Percentiles rank a stretch among this genome's conserved stretches.
phyloP scores from a whole-genome alignment of 1,140 invertebrate genomes.

The Tetragnatha versicolor region DNA sequence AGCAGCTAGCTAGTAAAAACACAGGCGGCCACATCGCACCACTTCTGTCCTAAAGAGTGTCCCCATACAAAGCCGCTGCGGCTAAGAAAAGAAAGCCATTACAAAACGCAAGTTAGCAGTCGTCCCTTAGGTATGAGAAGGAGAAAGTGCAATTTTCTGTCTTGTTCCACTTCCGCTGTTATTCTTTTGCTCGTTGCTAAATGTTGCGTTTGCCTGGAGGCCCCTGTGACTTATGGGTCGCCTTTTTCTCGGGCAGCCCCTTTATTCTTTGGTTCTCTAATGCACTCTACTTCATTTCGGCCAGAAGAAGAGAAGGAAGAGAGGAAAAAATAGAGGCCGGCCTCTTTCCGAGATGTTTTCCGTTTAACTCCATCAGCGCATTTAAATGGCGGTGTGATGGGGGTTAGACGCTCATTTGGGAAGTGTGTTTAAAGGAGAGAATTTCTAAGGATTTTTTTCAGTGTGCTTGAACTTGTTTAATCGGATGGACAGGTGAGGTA shows the following conservation, averaged over 20 bases:
- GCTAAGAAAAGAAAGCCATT: slow-evolving; percentile 27
- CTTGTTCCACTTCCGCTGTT: slow-evolving; percentile 5
- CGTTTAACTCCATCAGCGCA: background rate
- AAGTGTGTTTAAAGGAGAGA: background rate
- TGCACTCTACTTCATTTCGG: slow-evolving; percentile 15
- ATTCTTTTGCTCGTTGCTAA: slow-evolving; percentile 6
- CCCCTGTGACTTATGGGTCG: slow-evolving; percentile 2
- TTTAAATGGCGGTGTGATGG: background rate
- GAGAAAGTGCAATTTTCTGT: slow-evolving; percentile 37
- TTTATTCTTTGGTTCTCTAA: background rate
- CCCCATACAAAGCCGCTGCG: no score
- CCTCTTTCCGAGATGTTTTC: background rate
- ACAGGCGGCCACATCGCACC: no score
- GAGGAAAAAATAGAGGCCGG: no score
- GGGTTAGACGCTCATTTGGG: background rate
- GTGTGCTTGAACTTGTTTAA: background rate
- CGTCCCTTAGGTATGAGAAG: slow-evolving; percentile 17
- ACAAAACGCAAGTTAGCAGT: slow-evolving; percentile 22
- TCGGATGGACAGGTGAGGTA: background rate
- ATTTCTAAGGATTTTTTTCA: background rate
- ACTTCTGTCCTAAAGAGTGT: no score
- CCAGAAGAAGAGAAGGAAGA: no score
- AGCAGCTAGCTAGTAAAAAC: no score
- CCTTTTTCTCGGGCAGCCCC: background rate
- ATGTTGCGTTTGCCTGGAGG: slow-evolving; percentile 19